Base-by-base conservation (phyloP, 2,888 invertebrate species). In the Ornithoptera priamus region DNA sequence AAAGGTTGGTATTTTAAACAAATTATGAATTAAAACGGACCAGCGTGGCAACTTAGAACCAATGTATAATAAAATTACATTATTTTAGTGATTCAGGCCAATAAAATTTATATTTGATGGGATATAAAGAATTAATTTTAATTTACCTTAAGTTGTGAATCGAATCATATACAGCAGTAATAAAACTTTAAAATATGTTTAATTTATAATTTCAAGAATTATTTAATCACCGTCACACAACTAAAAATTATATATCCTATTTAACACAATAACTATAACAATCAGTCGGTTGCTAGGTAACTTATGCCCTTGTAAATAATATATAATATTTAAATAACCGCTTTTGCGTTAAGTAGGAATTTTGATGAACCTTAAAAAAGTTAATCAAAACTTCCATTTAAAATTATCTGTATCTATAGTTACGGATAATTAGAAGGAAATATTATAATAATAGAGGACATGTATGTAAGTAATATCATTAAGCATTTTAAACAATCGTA, bases 1-100 rank as follows among this genome's bases (percentile, higher is more conserved):
- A 76, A 76, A 73, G 85, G 85, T 84, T 67, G 68, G 76, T 73
- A 17, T 12, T 17, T 24, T 36, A 18, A 5, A 20, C 57, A 57
- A 3, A 20, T 57, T 18, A 50, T 50, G 50, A 17, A 50, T 17
- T 17, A 18, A 50, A 50, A 50, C 15, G 17, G 15, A 50, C 15
- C 18, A 50, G 10, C 10, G 10, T 39, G 1, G 10, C 39, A 39
- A 39, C 39, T 39, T 30, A 7, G 10, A 10, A 39, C 0, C 10
- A 39, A 39, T 39, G 8, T 39, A 10, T 50, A 50, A 17, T 50
- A 18, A 17, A 50, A 17, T 17, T 18, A 50, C 3, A 15, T 17
- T 17, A 50, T 50, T 50, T 50, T 50, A 50, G 15, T 50, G 50
- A 50, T 50, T 50, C 50, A 15, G 50, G 18, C 15, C 18, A 18